A percentile compares a stretch with the other conserved stretches of the same genome.
Evolutionary conservation across 2,888 invertebrate species (phyloP).

Genomic region (Drosophila yooni): DNA sequence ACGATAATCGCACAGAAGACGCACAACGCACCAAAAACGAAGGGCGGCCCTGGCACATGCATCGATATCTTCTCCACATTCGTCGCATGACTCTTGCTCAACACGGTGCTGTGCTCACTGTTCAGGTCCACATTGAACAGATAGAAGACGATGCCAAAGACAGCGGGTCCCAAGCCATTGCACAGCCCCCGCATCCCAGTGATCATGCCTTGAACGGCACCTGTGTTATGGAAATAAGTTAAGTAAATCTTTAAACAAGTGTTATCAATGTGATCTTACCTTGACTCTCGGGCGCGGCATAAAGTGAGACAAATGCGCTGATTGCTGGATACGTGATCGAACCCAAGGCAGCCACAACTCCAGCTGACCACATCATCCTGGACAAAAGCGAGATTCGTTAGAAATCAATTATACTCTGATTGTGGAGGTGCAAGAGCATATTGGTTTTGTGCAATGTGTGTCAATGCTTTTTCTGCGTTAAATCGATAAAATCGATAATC

Average conservation of each 20-base stretch:
- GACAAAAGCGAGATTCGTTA: slow-evolving; percentile 7
- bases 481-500: no score
- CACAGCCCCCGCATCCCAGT: slow-evolving; percentile 99
- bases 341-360: slow-evolving; percentile 97
- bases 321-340: slow-evolving; percentile 99
- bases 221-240: slow-evolving; percentile 70
- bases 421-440: not conserved
- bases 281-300: slow-evolving; percentile 98
- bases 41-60: slow-evolving; percentile 98
- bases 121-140: slow-evolving; percentile 99
- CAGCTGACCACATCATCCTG: slow-evolving; percentile 99
- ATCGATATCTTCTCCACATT: slow-evolving; percentile 86
- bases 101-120: slow-evolving; percentile 87
- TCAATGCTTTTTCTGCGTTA: no score
- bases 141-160: slow-evolving; percentile 99
- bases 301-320: slow-evolving; percentile 98
- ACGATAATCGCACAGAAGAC: slow-evolving; percentile 98
- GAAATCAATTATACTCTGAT: not conserved
- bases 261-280: slow-evolving; percentile 85
- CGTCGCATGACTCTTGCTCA: slow-evolving; percentile 41
- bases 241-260: not conserved
- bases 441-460: not conserved
- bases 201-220: slow-evolving; percentile 98
- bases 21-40: slow-evolving; percentile 98
- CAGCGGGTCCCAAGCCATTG: slow-evolving; percentile 98